Evolutionary conservation across 2,797 vertebrate species (phyloP), one percentile per base, ranked within the genome.

Genomic region (Nyctalus aviator): DNA sequence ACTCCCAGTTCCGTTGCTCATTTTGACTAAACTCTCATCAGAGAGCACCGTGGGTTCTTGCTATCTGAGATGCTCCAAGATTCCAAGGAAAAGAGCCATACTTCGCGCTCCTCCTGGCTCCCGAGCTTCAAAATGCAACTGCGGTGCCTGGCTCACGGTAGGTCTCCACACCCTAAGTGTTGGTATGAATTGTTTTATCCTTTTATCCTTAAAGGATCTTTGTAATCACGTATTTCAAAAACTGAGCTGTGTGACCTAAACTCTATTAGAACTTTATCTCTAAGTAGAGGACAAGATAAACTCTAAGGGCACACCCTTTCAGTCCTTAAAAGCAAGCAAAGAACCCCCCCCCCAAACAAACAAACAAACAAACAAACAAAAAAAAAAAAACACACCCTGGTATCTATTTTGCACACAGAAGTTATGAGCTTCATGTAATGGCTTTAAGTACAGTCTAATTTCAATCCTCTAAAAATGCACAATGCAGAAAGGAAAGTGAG

Each of bases 401-500:
- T 50, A 88, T 83, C 83, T 84, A 62, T 76, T 91, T 94, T 95
- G 64, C 18, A 86, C n/a, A 48, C 30, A 66, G 32, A 66, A 30
- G 62, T 75, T 87, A 82, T 21, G 94, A 75, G 44, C 25, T 44
- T 82, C 93, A 48, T 83, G 44, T 41, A 82, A 71, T 73, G 57
- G 35, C 53, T 76, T 86, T 87, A 59, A 73, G 76, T 83, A 25
- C 8, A 59, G 48, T 92, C 92, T 86, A 50, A 82, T 71, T 95
- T 66, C 71, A 91, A 2, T 79, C 69, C 78, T 91, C 89, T 71
- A 82, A 37, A 96, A 94, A 94, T 50, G 50, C 37, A 76, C 23
- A 78, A 71, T 76, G 53, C 27, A 82, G 88, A 83, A 95, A 66
- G 66, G 91, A 95, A 96, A 94, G 46, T 93, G 91, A 97, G 96